Percentiles rank a stretch among this genome's conserved stretches.
Conservation (phyloP, 2,113 vertebrate species). For the Nannobrachium achirus region DNA sequence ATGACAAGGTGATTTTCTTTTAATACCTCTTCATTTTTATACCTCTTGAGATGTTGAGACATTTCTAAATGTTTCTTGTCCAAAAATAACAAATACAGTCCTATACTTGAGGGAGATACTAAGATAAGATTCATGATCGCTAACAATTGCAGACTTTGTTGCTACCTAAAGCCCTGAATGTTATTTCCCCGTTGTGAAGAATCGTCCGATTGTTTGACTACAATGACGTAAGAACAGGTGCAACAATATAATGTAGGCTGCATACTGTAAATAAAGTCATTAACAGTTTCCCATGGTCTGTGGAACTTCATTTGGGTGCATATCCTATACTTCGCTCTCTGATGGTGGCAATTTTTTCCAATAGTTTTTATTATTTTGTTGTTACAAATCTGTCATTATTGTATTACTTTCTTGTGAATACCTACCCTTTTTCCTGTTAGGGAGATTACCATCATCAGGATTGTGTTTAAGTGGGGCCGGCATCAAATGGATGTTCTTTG, state of each 20-base stretch:
- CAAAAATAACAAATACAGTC: background rate
- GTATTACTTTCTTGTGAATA: background rate
- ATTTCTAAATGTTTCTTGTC: slow-evolving; percentile 60
- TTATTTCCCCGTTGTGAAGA: slow-evolving; percentile 28
- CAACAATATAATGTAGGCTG: no score
- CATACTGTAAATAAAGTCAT: no score
- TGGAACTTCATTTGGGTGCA: slow-evolving; percentile 17
- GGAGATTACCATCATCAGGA: slow-evolving; percentile 1
- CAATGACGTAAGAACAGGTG: no score
- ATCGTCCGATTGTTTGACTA: slow-evolving; percentile 24
- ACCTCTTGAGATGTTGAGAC: slow-evolving; percentile 54
- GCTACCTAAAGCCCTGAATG: slow-evolving; percentile 54
- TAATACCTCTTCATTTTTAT: slow-evolving; percentile 53
- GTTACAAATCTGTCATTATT: background rate
- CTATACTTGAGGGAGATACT: slow-evolving; percentile 9
- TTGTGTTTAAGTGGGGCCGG: slow-evolving; percentile 29
- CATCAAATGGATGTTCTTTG: slow-evolving; percentile 35
- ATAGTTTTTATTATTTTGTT: slow-evolving; percentile 9
- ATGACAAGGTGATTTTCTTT: slow-evolving; percentile 56
- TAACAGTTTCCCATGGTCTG: no score
- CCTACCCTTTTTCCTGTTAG: background rate
- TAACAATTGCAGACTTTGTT: background rate
- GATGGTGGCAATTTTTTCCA: slow-evolving; percentile 12
- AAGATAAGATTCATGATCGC: background rate
- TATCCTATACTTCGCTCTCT: slow-evolving; percentile 31